Evolutionary conservation across 2,797 vertebrate species (phyloP), one percentile per base, ranked within the genome.

Genomic region (Choloepus didactylus): DNA sequence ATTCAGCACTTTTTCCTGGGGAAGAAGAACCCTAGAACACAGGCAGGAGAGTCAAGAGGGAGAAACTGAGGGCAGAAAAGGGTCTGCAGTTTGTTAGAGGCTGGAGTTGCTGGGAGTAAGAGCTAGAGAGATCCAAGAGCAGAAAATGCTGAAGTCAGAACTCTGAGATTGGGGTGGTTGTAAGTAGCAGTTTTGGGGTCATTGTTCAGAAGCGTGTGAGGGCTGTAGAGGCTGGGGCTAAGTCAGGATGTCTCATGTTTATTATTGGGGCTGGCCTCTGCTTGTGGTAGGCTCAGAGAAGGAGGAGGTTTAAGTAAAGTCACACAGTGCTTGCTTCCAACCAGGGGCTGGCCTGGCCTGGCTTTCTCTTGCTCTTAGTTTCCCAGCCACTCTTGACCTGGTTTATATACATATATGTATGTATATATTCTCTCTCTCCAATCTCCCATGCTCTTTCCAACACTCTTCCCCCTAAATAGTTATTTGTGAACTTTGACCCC

Each of bases 401-500:
- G 89, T 70, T 90, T 89, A 95, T n/a, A 54, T 9, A 84, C 7
- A 29, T 11, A 31, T 54, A 23, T 54, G 15, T 29, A 62, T 38
- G 41, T 44, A 44, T 44, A 70, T 88, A 41, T 80, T 21, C 35
- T n/a, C 44, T 87, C 51, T 92, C 67, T 23, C 51, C 67, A 19
- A 27, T 76, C 54, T 89, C 38, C 73, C 49, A 11, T 70, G 73
- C 83, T 93, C 54, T 59, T 41, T 76, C 72, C 59, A 59, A 44
- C 31, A n/a, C 49, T 66, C 35, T 83, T 75, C 41, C 69, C 59
- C 35, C 73, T 87, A 31, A 51, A 54, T 59, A 93, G 64, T 94
- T 77, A 92, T 31, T 6, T 66, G 46, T 97, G 97, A 97, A 96
- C 96, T 97, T 94, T 97, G 97, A 97, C 93, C 89, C 67, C 4